These are phyloP conservation scores for Vanacampus margaritifer DNA, from an alignment of 2,113 vertebrate species.

Conservation along the genomic window DNA sequence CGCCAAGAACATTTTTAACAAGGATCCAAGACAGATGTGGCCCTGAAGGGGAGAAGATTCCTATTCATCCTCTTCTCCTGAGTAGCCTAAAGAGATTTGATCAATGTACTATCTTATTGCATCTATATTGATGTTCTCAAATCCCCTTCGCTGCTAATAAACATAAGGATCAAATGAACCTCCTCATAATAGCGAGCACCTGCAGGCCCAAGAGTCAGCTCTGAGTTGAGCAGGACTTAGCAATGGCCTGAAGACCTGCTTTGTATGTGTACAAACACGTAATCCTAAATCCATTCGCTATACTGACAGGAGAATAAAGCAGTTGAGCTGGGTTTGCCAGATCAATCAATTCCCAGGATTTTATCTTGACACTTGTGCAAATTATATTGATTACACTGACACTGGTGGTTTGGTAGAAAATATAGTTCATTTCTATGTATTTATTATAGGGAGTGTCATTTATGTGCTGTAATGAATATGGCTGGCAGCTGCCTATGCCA, in stretches of 20 bases:
- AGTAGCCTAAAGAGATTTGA: slow-evolving; percentile 39
- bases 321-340: slow-evolving; percentile 17
- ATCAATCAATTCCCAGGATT: slow-evolving; percentile 48
- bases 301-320: slow-evolving; percentile 30
- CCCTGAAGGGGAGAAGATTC: slow-evolving; percentile 8
- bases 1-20: slow-evolving; percentile 4
- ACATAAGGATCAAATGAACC: slow-evolving; percentile 40
- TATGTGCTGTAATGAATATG: slow-evolving; percentile 5
- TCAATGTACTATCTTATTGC: slow-evolving; percentile 13
- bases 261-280: slow-evolving; percentile 28
- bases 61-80: slow-evolving; percentile 18
- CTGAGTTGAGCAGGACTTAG: slow-evolving; percentile 48
- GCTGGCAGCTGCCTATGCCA: slow-evolving; percentile 23
- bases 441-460: neutral
- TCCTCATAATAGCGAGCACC: slow-evolving; percentile 7
- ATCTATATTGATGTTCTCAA: slow-evolving; percentile 37
- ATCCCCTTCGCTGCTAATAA: slow-evolving; percentile 46
- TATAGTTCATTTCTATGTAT: slow-evolving; percentile 22
- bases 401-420: slow-evolving; percentile 9
- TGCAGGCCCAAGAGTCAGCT: slow-evolving; percentile 23
- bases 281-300: slow-evolving; percentile 49
- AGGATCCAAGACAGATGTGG: slow-evolving; percentile 24
- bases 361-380: slow-evolving; percentile 53
- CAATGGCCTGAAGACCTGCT: slow-evolving; percentile 29
- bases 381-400: slow-evolving; percentile 48